A percentile compares a stretch with the other conserved stretches of the same genome.
These are phyloP conservation scores for Microtus richardsoni DNA, from an alignment of 2,113 vertebrate genomes.

Conservation along the genomic window DNA sequence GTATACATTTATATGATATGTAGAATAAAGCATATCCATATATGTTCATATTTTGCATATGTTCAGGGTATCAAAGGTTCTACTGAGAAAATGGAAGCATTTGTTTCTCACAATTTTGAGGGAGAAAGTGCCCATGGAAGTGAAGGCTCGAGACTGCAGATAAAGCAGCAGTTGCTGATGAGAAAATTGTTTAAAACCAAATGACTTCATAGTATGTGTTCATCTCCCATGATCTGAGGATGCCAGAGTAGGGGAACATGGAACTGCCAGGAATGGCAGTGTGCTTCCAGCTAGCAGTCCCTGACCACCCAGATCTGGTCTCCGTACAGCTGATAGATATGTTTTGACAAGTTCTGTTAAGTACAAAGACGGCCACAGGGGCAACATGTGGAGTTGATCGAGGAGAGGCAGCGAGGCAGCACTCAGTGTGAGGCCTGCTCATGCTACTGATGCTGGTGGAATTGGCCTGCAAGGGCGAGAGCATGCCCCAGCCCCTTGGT, in stretches of 20 bases:
- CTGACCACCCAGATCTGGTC: slow-evolving; percentile 88
- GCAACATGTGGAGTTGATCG: slow-evolving; percentile 89
- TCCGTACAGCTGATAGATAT: slow-evolving; percentile 88
- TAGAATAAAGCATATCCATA: neutral
- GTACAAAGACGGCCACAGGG: slow-evolving; percentile 89
- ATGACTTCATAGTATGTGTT: slow-evolving; percentile 83
- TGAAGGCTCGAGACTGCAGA: slow-evolving; percentile 80
- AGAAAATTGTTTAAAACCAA: slow-evolving; percentile 84
- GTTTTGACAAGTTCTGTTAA: slow-evolving; percentile 92
- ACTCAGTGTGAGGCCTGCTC: slow-evolving; percentile 82
- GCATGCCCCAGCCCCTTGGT: slow-evolving; percentile 48
- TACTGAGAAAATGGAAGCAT: slow-evolving; percentile 68
- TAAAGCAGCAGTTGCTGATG: slow-evolving; percentile 79
- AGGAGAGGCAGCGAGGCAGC: slow-evolving; percentile 86
- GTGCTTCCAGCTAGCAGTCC: slow-evolving; percentile 79
- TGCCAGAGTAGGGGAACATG: slow-evolving; percentile 69
- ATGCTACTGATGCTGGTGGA: slow-evolving; percentile 79
- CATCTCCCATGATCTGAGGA: slow-evolving; percentile 79
- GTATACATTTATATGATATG: too few species aligned
- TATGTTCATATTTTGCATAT: neutral
- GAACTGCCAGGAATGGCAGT: slow-evolving; percentile 82
- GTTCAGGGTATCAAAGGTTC: neutral
- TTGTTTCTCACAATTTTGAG: slow-evolving; percentile 77
- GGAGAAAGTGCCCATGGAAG: slow-evolving; percentile 84
- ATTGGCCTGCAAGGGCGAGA: slow-evolving; percentile 79